Percentiles rank a stretch among this genome's conserved stretches.
Conservation (phyloP, 1,140 invertebrate species). For the Physella acuta region DNA sequence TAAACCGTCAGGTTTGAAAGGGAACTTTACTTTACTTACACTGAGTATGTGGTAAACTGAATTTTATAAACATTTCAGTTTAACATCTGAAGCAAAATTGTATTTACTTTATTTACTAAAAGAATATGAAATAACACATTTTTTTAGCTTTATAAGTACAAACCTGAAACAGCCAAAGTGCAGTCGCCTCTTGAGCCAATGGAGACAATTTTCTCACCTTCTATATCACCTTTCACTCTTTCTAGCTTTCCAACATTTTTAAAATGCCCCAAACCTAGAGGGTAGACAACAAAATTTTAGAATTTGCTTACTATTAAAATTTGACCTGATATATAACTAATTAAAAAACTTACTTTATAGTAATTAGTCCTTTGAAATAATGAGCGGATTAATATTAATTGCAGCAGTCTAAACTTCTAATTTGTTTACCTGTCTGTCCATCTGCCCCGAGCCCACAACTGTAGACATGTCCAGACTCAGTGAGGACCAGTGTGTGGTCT, state of each 20-base stretch:
- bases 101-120: no score
- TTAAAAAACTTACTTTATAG: no score
- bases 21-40: no score
- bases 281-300: background rate
- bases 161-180: slow-evolving; percentile 85
- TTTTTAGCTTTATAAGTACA: no score
- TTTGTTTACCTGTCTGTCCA: slow-evolving; percentile 83
- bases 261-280: slow-evolving; percentile 51
- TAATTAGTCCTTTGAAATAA: no score
- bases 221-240: slow-evolving; percentile 78
- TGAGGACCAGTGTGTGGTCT: slow-evolving; percentile 82
- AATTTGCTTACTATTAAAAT: no score
- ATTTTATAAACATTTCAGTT: no score
- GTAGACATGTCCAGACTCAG: slow-evolving; percentile 78
- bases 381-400: background rate
- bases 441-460: slow-evolving; percentile 92
- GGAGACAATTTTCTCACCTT: slow-evolving; percentile 77
- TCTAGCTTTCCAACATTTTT: slow-evolving; percentile 35
- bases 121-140: no score
- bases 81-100: no score
- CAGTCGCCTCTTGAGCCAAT: slow-evolving; percentile 81
- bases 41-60: no score
- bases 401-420: background rate
- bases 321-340: no score
- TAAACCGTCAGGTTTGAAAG: no score